Percentiles rank a stretch among this genome's conserved stretches.
Conservation (phyloP, 2,113 vertebrate genomes). For the Carollia perspicillata region DNA sequence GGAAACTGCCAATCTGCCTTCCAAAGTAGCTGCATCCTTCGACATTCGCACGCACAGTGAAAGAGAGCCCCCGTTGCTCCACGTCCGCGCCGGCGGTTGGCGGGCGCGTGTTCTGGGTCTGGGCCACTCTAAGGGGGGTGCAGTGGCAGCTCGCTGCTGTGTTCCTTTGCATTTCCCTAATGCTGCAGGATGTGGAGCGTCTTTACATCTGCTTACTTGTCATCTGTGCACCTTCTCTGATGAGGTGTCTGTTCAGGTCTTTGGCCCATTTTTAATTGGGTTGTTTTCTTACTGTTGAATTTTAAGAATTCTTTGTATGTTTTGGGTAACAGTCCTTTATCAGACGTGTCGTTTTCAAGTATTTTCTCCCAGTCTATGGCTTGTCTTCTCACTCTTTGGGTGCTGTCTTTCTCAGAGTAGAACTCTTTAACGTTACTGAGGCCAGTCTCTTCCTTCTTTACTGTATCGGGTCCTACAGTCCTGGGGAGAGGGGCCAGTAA, state of each 20-base stretch:
- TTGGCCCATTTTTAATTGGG: background rate
- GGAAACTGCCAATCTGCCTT: background rate
- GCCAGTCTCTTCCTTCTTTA: background rate
- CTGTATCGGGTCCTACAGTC: background rate
- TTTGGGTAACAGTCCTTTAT: background rate
- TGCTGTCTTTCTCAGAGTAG: background rate
- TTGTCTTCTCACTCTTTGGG: background rate
- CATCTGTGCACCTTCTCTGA: background rate
- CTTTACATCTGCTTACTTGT: background rate
- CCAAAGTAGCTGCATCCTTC: background rate
- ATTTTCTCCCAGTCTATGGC: background rate
- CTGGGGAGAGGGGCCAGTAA: background rate
- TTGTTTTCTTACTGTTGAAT: background rate
- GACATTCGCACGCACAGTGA: background rate
- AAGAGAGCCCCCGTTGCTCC: background rate
- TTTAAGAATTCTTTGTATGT: background rate
- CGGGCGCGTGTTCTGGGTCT: background rate
- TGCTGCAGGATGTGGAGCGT: background rate
- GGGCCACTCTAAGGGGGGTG: background rate
- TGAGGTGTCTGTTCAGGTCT: background rate
- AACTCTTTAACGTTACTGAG: background rate
- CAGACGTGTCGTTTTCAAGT: background rate
- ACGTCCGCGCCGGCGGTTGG: background rate
- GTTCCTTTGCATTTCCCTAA: background rate
- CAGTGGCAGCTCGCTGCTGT: background rate